phyloP scores from a whole-genome alignment of 2,797 vertebrate genomes.

The Pantherophis vulpinus region DNA sequence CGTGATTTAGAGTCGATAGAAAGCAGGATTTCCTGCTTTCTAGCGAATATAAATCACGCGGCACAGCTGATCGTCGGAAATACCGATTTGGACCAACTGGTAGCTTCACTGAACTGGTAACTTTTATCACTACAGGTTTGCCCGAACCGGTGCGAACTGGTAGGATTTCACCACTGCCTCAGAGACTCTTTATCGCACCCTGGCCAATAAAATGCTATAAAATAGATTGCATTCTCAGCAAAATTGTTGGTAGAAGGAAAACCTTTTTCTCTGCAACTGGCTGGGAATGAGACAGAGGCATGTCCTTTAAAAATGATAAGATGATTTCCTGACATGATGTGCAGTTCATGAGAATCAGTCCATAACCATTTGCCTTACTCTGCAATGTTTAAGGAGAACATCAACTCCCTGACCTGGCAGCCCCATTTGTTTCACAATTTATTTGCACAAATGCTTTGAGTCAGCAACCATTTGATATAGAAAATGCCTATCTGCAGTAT shows the following conservation, averaged over 20 bases:
- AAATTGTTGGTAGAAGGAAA: background rate
- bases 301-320: background rate
- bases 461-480: background rate
- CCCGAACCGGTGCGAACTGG: rapidly evolving
- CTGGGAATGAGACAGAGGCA: background rate
- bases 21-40: too few species aligned
- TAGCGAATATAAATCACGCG: too few species aligned
- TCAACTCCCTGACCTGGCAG: background rate
- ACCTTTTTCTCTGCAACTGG: background rate
- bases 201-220: background rate
- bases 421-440: background rate
- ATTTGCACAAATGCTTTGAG: background rate
- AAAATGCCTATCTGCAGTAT: background rate
- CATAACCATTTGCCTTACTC: background rate
- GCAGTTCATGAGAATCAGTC: background rate
- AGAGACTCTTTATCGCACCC: background rate
- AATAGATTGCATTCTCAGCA: background rate
- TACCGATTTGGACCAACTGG: too few species aligned
- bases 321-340: background rate
- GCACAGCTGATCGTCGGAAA: too few species aligned
- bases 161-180: background rate
- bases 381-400: background rate
- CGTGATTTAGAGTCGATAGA: too few species aligned
- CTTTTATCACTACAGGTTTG: too few species aligned
- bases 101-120: too few species aligned